A percentile compares a stretch with the other conserved stretches of the same genome.
These are phyloP conservation scores for Trididemnum nubilum DNA, from an alignment of 23 tunicate species.

Conservation along the genomic window DNA sequence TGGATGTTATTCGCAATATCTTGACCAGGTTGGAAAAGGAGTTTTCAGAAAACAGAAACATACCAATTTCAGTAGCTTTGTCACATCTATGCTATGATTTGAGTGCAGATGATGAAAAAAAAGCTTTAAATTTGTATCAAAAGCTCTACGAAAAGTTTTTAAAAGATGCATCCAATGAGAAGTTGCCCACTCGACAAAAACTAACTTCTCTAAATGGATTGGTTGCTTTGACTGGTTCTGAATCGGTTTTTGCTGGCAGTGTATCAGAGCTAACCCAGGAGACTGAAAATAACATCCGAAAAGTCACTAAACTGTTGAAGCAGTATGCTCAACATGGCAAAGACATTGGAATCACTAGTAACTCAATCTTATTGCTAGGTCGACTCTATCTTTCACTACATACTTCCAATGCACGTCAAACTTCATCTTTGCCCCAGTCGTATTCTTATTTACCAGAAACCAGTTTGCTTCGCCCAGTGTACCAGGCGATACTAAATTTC, in stretches of 20 bases:
- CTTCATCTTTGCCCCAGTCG: constrained; percentile 34
- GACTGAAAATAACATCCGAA: constrained; percentile 21
- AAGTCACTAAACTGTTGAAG: constrained; percentile 33
- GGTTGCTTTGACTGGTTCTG: constrained; percentile 47
- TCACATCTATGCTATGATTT: constrained; percentile 34
- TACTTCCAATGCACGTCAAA: background rate
- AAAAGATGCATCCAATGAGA: constrained; percentile 18
- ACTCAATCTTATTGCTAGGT: constrained; percentile 33
- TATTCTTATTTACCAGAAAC: constrained; percentile 48
- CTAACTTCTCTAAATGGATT: constrained; percentile 52
- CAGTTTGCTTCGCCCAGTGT: constrained; percentile 42
- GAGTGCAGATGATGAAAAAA: background rate
- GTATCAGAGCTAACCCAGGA: background rate
- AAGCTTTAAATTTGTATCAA: background rate
- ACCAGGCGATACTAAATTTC: background rate
- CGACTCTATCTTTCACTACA: constrained; percentile 45
- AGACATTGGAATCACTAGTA: constrained; percentile 44
- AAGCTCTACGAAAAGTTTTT: constrained; percentile 37
- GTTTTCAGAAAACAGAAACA: constrained; percentile 29
- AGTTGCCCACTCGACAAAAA: constrained; percentile 67
- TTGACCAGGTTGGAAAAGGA: constrained; percentile 5
- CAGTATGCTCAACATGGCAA: constrained; percentile 24
- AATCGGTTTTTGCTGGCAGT: constrained; percentile 7
- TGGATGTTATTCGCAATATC: background rate
- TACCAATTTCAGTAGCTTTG: constrained; percentile 27